phyloP scores from a whole-genome alignment of 1,140 invertebrate genomes.

The Lepidurus couesii region DNA sequence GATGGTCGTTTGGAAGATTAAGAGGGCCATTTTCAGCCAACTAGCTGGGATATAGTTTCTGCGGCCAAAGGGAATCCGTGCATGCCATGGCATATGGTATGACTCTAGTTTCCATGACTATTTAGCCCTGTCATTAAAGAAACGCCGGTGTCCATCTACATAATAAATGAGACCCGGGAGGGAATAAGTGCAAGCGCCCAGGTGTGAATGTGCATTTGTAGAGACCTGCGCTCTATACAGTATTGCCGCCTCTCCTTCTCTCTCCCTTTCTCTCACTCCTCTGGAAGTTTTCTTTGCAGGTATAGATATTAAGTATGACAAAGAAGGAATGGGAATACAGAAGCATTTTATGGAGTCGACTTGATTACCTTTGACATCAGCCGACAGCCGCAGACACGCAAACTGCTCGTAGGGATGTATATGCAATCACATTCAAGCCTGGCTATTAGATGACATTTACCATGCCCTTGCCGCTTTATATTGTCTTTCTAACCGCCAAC shows the following conservation, averaged over 20 bases:
- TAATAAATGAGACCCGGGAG: background rate
- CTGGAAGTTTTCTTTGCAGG: too few species aligned
- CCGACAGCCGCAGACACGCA: constrained; percentile 6
- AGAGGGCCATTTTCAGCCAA: too few species aligned
- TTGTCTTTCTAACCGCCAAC: constrained; percentile 1
- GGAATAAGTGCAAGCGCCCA: background rate
- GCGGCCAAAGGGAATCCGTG: background rate
- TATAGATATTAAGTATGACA: background rate
- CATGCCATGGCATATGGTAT: background rate
- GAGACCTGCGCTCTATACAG: too few species aligned
- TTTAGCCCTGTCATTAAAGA: background rate
- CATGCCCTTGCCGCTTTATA: background rate
- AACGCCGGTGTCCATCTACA: background rate
- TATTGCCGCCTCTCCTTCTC: too few species aligned
- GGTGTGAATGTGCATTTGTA: background rate
- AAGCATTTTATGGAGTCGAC: background rate
- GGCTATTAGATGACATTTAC: constrained; percentile 5
- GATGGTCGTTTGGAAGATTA: too few species aligned
- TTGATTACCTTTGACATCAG: constrained; percentile 19
- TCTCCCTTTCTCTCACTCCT: too few species aligned
- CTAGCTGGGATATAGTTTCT: background rate
- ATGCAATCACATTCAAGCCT: background rate
- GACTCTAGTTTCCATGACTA: background rate
- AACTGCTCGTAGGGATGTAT: background rate
- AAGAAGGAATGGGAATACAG: background rate